A percentile compares a stretch with the other conserved stretches of the same genome.
Conservation (phyloP, 1,140 invertebrate species). For the Drosophila bocki region DNA sequence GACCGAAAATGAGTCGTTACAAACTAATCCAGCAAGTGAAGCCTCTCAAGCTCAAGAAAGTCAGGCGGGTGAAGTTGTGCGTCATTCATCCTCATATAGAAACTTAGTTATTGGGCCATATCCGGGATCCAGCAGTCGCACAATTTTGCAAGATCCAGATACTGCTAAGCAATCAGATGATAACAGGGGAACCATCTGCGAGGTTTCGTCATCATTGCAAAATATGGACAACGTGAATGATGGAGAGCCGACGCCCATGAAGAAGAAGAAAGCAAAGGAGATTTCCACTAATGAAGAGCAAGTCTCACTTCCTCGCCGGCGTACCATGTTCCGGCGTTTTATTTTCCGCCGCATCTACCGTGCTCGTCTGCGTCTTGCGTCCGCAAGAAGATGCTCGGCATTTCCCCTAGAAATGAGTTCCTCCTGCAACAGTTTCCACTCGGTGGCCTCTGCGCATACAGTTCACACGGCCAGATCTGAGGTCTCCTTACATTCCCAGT, state of each 20-base stretch:
- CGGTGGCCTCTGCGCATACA: conserved; percentile 44
- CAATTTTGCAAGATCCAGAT: background rate
- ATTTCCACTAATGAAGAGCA: background rate
- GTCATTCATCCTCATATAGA: background rate
- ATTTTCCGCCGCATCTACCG: conserved; percentile 38
- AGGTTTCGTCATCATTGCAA: conserved; percentile 33
- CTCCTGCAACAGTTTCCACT: conserved; percentile 63
- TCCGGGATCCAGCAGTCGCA: background rate
- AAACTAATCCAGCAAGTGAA: background rate
- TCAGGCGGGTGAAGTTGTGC: background rate
- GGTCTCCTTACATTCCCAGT: conserved; percentile 16
- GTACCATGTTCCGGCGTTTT: conserved; percentile 39
- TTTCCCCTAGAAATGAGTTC: conserved; percentile 12
- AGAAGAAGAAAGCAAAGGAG: background rate
- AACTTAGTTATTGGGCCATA: too few species aligned
- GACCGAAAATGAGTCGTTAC: background rate
- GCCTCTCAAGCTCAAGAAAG: background rate
- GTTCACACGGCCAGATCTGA: conserved; percentile 10
- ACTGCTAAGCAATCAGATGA: background rate
- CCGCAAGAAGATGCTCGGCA: background rate
- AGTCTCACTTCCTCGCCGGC: conserved; percentile 1
- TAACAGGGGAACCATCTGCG: conserved; percentile 1
- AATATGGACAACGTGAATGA: conserved; percentile 2
- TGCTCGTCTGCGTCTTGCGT: conserved; percentile 32
- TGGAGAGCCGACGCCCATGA: background rate